Percentiles rank a stretch among this genome's conserved stretches.
Evolutionary conservation across 2,888 invertebrate species (phyloP).

Genomic region (Scrobipalpa atriplicella): DNA sequence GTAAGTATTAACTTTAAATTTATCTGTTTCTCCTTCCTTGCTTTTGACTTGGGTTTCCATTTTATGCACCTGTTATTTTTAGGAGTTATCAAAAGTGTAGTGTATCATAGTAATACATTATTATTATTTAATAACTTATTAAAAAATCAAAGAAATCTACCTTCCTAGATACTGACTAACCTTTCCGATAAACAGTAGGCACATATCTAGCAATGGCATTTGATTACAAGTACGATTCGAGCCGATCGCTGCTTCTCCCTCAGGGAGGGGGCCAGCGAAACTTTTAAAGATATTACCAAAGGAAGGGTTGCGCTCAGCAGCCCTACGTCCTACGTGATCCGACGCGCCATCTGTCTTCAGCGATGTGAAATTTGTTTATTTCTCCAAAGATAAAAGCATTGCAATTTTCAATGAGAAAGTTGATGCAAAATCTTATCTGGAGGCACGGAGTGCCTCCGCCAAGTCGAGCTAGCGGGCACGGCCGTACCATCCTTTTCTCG

Average conservation of each 20-base stretch:
- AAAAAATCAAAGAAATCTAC: neutral
- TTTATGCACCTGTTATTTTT: no score
- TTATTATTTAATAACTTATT: no score
- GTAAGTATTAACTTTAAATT: no score
- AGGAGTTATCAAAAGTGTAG: no score
- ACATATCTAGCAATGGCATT: constrained; percentile 51
- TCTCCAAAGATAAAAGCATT: constrained; percentile 34
- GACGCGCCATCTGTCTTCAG: constrained; percentile 75
- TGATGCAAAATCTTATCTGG: neutral
- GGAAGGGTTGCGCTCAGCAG: constrained; percentile 67
- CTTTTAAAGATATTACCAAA: constrained; percentile 81
- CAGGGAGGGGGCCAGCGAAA: constrained; percentile 56
- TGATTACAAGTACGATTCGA: constrained; percentile 74
- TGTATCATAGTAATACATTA: neutral
- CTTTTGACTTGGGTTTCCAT: no score
- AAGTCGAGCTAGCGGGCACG: no score
- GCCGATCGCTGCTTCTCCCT: constrained; percentile 57
- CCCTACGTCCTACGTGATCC: constrained; percentile 71
- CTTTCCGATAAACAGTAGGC: neutral
- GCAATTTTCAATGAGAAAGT: neutral
- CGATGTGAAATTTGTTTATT: constrained; percentile 71
- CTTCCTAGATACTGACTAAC: neutral
- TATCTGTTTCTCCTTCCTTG: no score
- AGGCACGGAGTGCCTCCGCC: no score
- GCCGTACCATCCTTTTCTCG: no score